These are phyloP conservation scores for Ginglymostoma cirratum DNA, from an alignment of 2,113 vertebrate species.

Conservation along the genomic window DNA sequence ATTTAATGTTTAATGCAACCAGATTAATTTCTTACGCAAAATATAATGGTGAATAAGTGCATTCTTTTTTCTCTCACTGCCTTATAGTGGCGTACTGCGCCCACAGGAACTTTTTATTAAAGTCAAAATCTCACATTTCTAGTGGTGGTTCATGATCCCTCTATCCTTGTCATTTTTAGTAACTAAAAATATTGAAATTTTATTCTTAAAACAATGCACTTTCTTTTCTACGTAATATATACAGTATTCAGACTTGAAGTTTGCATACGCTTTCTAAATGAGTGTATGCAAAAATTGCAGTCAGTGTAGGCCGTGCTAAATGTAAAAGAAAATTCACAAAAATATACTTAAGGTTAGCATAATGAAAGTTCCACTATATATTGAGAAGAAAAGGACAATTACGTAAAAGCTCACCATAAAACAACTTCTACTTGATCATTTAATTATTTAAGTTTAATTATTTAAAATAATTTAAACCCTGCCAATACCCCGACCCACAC, in stretches of 20 bases:
- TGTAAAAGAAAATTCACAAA: background rate
- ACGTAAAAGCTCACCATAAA: background rate
- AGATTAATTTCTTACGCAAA: background rate
- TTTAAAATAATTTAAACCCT: background rate
- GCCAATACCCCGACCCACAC: background rate
- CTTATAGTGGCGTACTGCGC: background rate
- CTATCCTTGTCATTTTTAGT: background rate
- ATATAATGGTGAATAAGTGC: background rate
- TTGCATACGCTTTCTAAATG: background rate
- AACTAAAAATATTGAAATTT: background rate
- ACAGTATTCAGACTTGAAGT: background rate
- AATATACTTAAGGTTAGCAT: background rate
- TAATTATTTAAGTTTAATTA: background rate
- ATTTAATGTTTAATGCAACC: background rate
- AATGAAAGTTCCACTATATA: background rate
- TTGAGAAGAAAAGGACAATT: background rate
- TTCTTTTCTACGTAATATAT: background rate
- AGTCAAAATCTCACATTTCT: background rate
- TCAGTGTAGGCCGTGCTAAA: background rate
- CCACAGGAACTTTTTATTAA: background rate
- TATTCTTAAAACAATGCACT: background rate
- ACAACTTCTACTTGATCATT: background rate
- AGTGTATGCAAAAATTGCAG: background rate
- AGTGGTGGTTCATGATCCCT: background rate
- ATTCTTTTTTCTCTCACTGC: background rate